Evolutionary conservation across 2,797 vertebrate genomes (phyloP), one percentile per base, ranked within the genome.

Genomic region (Oreortyx pictus): DNA sequence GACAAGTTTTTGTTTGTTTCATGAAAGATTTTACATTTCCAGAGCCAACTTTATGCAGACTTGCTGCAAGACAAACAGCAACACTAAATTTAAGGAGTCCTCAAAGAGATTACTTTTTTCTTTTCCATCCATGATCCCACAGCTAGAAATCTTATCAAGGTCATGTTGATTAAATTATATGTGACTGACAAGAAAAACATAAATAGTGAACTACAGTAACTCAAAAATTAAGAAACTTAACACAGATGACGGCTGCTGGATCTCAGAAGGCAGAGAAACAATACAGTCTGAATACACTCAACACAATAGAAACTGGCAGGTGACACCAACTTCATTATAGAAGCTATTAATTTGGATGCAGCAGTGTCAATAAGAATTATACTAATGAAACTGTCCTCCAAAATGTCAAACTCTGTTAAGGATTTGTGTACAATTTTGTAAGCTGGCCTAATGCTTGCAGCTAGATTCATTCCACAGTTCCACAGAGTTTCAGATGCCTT

Each of bases 31-130:
- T 94, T 78, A 29, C 33, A 89, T 90, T 91, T 44, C 64, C 74
- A 62, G 76, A 65, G 71, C 7, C 76, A 60, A 29, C 16, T 14
- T 90, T 50, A 60, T 54, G 10, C 37, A 91, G 25, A 90, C 56
- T 24, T 8, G 61, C 31, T 90, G 37, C 59, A 46, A 86, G 79
- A 24, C 79, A n/a, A 92, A 83, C 91, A 88, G 9, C 17, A 85
- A 10, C 73, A 73, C 59, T 77, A 62, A 92, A 92, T 91, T 87
- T 91, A 66, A 96, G 88, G 64, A 90, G 62, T 52, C 57, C 43
- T 74, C 68, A 64, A 60, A 80, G 49, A 76, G 12, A 71, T 91
- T 82, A 59, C 84, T 85, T 54, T 47, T 11, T 31, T 73, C 77
- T 84, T 91, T 90, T 73, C 37, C 37, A 37, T 83, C 16, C 96